Evolutionary conservation across 2,888 invertebrate species (phyloP).

Genomic region (Pteria penguin): DNA sequence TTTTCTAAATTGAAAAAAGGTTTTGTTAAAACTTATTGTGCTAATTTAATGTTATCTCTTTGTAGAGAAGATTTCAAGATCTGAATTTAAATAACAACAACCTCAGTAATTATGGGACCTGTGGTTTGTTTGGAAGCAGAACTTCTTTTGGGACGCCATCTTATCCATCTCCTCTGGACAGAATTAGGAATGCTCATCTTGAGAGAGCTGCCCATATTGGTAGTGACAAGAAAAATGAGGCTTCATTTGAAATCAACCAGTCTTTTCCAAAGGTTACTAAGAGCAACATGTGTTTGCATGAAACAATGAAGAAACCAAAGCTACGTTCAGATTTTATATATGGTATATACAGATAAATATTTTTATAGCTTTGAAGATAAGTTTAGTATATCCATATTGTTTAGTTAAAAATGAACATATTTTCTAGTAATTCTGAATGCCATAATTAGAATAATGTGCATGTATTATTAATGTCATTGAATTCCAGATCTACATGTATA

Average conservation of each 20-base stretch:
- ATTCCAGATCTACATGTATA: too few relatives aligned
- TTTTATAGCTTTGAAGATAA: too few relatives aligned
- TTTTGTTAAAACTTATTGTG: too few relatives aligned
- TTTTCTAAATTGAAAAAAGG: too few relatives aligned
- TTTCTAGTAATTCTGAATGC: too few relatives aligned
- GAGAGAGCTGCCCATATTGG: conserved; percentile 74
- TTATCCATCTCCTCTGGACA: conserved; percentile 77
- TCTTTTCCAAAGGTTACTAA: conserved; percentile 82
- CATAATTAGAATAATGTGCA: too few relatives aligned
- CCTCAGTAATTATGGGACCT: not conserved
- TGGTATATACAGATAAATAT: too few relatives aligned
- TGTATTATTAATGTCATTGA: too few relatives aligned
- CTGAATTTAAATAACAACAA: conserved; percentile 9
- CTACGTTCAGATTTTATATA: too few relatives aligned
- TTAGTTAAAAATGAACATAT: too few relatives aligned
- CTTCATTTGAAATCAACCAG: conserved; percentile 84
- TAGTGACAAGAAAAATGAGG: conserved; percentile 50
- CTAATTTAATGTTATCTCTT: too few relatives aligned
- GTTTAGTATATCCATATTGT: too few relatives aligned
- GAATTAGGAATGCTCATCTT: conserved; percentile 69
- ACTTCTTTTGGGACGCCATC: conserved; percentile 71
- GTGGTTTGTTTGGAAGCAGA: conserved; percentile 24
- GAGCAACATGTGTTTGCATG: conserved; percentile 45
- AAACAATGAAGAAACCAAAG: conserved; percentile 40
- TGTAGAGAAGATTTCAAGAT: conserved; percentile 11